Evolutionary conservation across 2,888 invertebrate genomes (phyloP).

Genomic region (Pharmacophagus antenor): DNA sequence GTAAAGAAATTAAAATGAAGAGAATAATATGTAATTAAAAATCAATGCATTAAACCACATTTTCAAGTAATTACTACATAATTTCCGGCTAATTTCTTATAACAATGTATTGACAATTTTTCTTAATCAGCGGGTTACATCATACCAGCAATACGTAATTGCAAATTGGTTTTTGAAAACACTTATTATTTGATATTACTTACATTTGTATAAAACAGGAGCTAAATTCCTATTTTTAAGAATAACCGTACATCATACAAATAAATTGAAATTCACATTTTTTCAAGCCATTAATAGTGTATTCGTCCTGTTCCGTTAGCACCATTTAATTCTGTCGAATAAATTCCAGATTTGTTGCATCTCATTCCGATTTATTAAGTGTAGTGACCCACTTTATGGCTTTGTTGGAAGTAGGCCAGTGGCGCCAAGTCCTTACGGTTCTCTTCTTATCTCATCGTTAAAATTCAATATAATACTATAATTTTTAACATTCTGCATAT

Average conservation of each 20-base stretch:
- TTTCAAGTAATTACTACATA: too few species aligned
- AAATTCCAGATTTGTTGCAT: constrained; percentile 41
- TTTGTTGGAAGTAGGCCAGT: constrained; percentile 46
- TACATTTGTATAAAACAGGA: too few species aligned
- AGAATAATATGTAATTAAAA: too few species aligned
- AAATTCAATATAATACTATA: constrained; percentile 12
- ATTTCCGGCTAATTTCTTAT: too few species aligned
- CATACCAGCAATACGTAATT: too few species aligned
- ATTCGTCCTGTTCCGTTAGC: constrained; percentile 3
- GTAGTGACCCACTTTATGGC: constrained; percentile 51
- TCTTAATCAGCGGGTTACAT: too few species aligned
- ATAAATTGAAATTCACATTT: background rate
- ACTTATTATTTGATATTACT: too few species aligned
- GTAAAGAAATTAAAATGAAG: background rate
- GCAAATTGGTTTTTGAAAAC: too few species aligned
- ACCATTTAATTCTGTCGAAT: constrained; percentile 13
- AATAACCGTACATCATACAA: background rate
- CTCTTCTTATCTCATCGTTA: constrained; percentile 28
- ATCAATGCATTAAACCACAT: too few species aligned
- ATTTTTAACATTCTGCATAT: too few species aligned
- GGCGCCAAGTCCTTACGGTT: constrained; percentile 25
- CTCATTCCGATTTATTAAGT: constrained; percentile 44
- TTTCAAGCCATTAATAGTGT: constrained; percentile 15
- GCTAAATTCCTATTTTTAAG: too few species aligned
- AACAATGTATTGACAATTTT: too few species aligned